Evolutionary conservation across 2,113 vertebrate species (phyloP).

Genomic region (Datnioides undecimradiatus): DNA sequence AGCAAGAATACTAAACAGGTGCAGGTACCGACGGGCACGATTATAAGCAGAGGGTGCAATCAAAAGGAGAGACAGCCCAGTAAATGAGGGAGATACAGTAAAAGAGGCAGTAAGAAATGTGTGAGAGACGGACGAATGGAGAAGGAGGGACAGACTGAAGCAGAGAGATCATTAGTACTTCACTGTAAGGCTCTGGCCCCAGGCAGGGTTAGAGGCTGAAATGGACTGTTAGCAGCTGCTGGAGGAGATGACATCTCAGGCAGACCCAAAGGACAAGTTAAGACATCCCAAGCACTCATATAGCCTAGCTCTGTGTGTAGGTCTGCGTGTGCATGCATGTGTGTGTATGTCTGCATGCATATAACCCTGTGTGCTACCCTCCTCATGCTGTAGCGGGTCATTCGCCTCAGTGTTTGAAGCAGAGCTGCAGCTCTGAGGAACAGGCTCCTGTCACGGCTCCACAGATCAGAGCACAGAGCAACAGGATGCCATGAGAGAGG

Average conservation of each 20-base stretch:
- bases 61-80: slow-evolving; percentile 21
- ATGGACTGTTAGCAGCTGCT: slow-evolving; percentile 69
- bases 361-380: slow-evolving; percentile 40
- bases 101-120: slow-evolving; percentile 13
- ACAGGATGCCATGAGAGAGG: slow-evolving; percentile 50
- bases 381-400: slow-evolving; percentile 43
- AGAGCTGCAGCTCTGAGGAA: slow-evolving; percentile 65
- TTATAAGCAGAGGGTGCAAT: slow-evolving; percentile 35
- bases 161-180: slow-evolving; percentile 63
- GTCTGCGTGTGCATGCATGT: slow-evolving; percentile 23
- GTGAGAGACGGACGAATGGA: slow-evolving; percentile 33
- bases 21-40: slow-evolving; percentile 10
- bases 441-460: slow-evolving; percentile 58
- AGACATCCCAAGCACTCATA: slow-evolving; percentile 45
- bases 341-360: slow-evolving; percentile 24
- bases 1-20: slow-evolving; percentile 48
- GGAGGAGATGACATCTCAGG: slow-evolving; percentile 58
- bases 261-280: slow-evolving; percentile 61
- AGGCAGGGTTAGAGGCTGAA: slow-evolving; percentile 66
- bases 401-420: slow-evolving; percentile 71
- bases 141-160: slow-evolving; percentile 35
- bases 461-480: slow-evolving; percentile 67
- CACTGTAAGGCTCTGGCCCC: slow-evolving; percentile 51
- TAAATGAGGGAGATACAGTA: slow-evolving; percentile 35
- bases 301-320: slow-evolving; percentile 29